These are phyloP conservation scores for Cerastis leucographa DNA, from an alignment of 2,888 invertebrate genomes.

Conservation along the genomic window DNA sequence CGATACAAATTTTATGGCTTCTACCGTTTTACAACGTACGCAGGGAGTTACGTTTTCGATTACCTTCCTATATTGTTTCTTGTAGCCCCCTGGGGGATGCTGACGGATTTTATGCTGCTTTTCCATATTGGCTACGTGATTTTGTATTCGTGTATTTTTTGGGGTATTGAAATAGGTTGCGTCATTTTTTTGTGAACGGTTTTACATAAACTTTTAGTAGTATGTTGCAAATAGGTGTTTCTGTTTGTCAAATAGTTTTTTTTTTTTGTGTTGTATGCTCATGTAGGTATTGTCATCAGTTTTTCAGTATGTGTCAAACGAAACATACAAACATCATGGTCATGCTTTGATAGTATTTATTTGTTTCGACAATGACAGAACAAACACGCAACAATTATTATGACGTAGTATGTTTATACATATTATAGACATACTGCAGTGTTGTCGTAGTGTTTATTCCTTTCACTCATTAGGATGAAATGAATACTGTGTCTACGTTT, in stretches of 20 bases:
- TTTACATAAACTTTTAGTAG: background rate
- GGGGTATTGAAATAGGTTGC: conserved; percentile 21
- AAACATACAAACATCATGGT: background rate
- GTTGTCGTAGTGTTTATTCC: too few species aligned
- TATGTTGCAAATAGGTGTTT: background rate
- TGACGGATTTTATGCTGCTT: conserved; percentile 30
- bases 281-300: background rate
- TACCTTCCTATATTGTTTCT: conserved; percentile 59
- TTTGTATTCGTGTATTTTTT: conserved; percentile 31
- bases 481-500: too few species aligned
- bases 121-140: conserved; percentile 42
- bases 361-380: background rate
- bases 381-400: background rate
- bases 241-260: background rate
- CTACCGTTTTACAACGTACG: conserved; percentile 48
- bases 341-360: background rate
- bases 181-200: conserved; percentile 9
- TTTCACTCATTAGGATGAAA: too few species aligned
- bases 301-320: background rate
- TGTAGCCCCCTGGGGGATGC: conserved; percentile 29
- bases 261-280: background rate
- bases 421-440: too few species aligned
- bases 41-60: conserved; percentile 50
- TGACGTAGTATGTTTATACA: too few species aligned
- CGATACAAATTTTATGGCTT: conserved; percentile 68